These are phyloP conservation scores for Mythimna ferrago DNA, from an alignment of 2,888 invertebrate species.

Conservation along the genomic window DNA sequence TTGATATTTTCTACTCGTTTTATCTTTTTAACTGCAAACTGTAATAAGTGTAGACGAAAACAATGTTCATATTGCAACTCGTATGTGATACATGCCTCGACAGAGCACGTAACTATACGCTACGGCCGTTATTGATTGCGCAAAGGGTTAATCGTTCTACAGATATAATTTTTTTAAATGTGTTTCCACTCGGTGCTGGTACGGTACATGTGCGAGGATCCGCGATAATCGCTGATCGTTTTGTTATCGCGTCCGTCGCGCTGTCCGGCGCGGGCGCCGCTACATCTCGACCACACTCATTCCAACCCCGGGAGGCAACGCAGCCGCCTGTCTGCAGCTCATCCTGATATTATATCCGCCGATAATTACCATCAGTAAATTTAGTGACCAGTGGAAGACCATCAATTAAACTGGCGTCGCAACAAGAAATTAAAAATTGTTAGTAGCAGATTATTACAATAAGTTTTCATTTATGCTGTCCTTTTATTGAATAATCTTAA, in stretches of 20 bases:
- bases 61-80: slow-evolving; percentile 39
- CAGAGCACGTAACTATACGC: slow-evolving; percentile 21
- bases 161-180: slow-evolving; percentile 52
- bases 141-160: slow-evolving; percentile 35
- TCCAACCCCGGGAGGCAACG: slow-evolving; percentile 79
- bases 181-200: slow-evolving; percentile 60
- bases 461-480: slow-evolving; percentile 33
- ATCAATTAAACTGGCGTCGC: slow-evolving; percentile 50
- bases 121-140: slow-evolving; percentile 25
- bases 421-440: slow-evolving; percentile 37
- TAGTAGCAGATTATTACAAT: slow-evolving; percentile 36
- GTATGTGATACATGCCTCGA: slow-evolving; percentile 17
- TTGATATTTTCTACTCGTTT: slow-evolving; percentile 79
- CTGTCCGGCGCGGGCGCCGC: slow-evolving; percentile 83
- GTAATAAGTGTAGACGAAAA: slow-evolving; percentile 70
- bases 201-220: slow-evolving; percentile 74
- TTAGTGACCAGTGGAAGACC: slow-evolving; percentile 18
- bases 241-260: slow-evolving; percentile 86
- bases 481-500: background rate
- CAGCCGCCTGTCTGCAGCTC: slow-evolving; percentile 76
- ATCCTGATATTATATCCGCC: slow-evolving; percentile 67
- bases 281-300: slow-evolving; percentile 75
- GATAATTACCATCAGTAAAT: slow-evolving; percentile 31
- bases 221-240: slow-evolving; percentile 85
- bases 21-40: slow-evolving; percentile 75